A percentile compares a stretch with the other conserved stretches of the same genome.
These are phyloP conservation scores for Tetramorium parvispinum DNA, from an alignment of 1,140 invertebrate genomes.

Conservation along the genomic window DNA sequence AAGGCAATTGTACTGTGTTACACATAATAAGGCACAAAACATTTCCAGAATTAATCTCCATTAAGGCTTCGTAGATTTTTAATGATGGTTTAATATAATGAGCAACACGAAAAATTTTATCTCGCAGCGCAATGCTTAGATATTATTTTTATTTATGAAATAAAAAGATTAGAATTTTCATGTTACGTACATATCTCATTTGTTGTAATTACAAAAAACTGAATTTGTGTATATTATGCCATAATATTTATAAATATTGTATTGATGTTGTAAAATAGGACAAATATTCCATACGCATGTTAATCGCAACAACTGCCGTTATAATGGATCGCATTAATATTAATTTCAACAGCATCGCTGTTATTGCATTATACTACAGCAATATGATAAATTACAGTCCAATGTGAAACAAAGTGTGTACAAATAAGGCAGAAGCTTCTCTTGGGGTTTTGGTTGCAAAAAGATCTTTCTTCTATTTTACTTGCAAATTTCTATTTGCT, in stretches of 20 bases:
- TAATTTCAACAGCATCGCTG: background rate
- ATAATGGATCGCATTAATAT: background rate
- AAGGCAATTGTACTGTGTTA: background rate
- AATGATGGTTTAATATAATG: background rate
- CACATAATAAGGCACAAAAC: background rate
- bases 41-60: conserved; percentile 21
- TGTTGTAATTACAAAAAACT: background rate
- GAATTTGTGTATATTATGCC: background rate
- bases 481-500: background rate
- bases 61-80: background rate
- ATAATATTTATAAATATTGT: background rate
- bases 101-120: background rate
- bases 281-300: background rate
- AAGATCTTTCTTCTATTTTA: background rate
- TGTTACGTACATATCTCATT: background rate
- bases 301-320: background rate
- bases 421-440: background rate
- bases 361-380: background rate
- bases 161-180: background rate
- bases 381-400: background rate
- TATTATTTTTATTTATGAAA: background rate
- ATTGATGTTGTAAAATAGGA: background rate
- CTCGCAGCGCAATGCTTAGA: background rate
- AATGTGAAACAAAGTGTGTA: background rate
- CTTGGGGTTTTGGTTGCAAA: background rate